Evolutionary conservation across 2,888 invertebrate species (phyloP).

Genomic region (Piscicola geometra): DNA sequence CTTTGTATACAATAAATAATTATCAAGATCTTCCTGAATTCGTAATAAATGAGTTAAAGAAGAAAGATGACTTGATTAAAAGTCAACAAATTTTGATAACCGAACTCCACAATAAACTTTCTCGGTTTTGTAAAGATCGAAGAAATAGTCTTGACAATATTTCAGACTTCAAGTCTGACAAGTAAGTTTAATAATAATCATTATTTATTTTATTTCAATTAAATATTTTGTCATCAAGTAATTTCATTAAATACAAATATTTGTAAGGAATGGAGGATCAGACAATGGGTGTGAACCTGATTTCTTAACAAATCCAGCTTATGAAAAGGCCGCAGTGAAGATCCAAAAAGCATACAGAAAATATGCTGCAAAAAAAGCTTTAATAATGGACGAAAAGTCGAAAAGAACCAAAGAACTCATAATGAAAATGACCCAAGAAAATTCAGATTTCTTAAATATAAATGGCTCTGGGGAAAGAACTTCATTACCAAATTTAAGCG

Average conservation of each 20-base stretch:
- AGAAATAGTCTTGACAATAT: neutral
- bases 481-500: neutral
- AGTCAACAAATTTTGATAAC: constrained; percentile 1
- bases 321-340: neutral
- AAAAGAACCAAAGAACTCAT: constrained; percentile 7
- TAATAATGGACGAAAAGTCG: neutral
- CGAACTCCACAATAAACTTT: neutral
- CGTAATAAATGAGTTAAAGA: neutral
- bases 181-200: neutral
- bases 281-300: neutral
- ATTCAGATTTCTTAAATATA: neutral
- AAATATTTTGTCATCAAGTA: neutral
- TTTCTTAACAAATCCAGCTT: neutral
- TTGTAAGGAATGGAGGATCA: neutral
- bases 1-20: constrained; percentile 5
- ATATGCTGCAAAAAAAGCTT: neutral
- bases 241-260: too few relatives aligned
- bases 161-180: neutral
- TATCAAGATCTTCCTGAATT: constrained; percentile 2
- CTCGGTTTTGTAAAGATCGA: neutral
- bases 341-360: constrained; percentile 1
- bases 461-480: neutral
- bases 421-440: constrained; percentile 2
- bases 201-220: neutral
- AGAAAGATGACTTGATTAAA: constrained; percentile 1